A percentile compares a stretch with the other conserved stretches of the same genome.
Evolutionary conservation across 1,140 invertebrate genomes (phyloP).

Genomic region (Planococcus citri): DNA sequence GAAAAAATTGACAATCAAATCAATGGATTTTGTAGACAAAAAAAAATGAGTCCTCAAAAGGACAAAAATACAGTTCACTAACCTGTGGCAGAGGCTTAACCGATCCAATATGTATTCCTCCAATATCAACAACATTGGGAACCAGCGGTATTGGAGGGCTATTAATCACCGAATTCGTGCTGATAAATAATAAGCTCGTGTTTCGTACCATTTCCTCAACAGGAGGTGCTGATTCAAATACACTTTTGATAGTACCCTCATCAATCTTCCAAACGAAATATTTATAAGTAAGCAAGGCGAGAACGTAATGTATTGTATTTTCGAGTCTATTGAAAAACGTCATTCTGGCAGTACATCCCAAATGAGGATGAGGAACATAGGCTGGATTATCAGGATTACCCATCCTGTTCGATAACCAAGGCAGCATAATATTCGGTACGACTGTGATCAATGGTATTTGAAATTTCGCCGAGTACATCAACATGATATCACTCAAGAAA

Average conservation of each 20-base stretch:
- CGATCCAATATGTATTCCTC: slow-evolving; percentile 37
- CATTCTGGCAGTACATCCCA: not conserved
- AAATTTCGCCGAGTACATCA: too few relatives aligned
- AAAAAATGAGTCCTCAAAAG: too few relatives aligned
- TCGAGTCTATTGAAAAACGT: not conserved
- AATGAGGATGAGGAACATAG: too few relatives aligned
- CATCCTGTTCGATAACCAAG: too few relatives aligned
- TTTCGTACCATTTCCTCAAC: slow-evolving; percentile 32
- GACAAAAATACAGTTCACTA: too few relatives aligned
- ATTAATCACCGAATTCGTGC: slow-evolving; percentile 35
- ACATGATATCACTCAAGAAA: too few relatives aligned
- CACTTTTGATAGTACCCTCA: slow-evolving; percentile 33
- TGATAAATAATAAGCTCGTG: slow-evolving; percentile 28
- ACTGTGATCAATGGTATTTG: too few relatives aligned
- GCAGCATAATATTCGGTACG: too few relatives aligned
- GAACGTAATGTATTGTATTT: too few relatives aligned
- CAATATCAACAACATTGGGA: slow-evolving; percentile 49
- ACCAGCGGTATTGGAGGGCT: slow-evolving; percentile 41
- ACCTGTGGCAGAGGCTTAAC: not conserved
- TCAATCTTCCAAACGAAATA: slow-evolving; percentile 8
- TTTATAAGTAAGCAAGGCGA: not conserved
- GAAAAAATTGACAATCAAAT: too few relatives aligned
- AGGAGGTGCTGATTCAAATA: slow-evolving; percentile 43
- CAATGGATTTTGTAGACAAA: too few relatives aligned
- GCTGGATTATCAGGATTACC: too few relatives aligned